Percentiles rank a stretch among this genome's conserved stretches.
Conservation (phyloP, 2,797 vertebrate genomes). For the Darevskia nairensis region DNA sequence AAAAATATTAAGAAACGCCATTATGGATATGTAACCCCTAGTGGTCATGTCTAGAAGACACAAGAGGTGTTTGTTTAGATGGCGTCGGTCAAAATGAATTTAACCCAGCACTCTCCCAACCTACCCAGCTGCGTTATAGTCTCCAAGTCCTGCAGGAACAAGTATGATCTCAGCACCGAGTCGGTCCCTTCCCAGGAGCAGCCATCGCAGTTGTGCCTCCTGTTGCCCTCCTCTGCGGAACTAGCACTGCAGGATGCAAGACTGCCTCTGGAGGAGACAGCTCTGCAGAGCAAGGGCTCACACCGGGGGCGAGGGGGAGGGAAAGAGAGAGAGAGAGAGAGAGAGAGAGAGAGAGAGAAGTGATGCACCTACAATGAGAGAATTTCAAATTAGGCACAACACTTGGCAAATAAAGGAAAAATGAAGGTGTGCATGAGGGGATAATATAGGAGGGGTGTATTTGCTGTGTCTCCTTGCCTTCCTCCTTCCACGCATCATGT, state of each 20-base stretch:
- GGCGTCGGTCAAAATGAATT: background rate
- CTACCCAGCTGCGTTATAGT: constrained; percentile 15
- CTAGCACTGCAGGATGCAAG: constrained; percentile 72
- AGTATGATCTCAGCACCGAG: background rate
- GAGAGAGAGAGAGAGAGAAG: constrained; percentile 38
- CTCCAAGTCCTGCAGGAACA: background rate
- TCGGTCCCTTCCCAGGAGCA: constrained; percentile 46
- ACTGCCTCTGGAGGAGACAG: constrained; percentile 72
- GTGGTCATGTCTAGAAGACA: fast-evolving
- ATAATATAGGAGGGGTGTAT: constrained; percentile 25
- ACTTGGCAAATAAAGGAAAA: constrained; percentile 35
- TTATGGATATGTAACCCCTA: constrained; percentile 2
- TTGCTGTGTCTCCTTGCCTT: constrained; percentile 40
- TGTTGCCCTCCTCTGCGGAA: constrained; percentile 77
- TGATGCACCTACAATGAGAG: constrained; percentile 63
- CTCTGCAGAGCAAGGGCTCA: constrained; percentile 66
- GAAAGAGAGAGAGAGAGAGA: constrained; percentile 47
- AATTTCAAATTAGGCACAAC: constrained; percentile 65
- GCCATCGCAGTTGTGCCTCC: constrained; percentile 48
- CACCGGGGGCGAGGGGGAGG: constrained; percentile 20
- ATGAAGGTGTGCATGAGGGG: constrained; percentile 12
- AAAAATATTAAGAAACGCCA: constrained; percentile 14
- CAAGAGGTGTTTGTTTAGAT: background rate
- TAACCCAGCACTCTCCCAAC: background rate
- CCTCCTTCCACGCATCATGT: constrained; percentile 17